These are phyloP conservation scores for Hirtodrosophila duncani DNA, from an alignment of 2,888 invertebrate species.

Conservation along the genomic window DNA sequence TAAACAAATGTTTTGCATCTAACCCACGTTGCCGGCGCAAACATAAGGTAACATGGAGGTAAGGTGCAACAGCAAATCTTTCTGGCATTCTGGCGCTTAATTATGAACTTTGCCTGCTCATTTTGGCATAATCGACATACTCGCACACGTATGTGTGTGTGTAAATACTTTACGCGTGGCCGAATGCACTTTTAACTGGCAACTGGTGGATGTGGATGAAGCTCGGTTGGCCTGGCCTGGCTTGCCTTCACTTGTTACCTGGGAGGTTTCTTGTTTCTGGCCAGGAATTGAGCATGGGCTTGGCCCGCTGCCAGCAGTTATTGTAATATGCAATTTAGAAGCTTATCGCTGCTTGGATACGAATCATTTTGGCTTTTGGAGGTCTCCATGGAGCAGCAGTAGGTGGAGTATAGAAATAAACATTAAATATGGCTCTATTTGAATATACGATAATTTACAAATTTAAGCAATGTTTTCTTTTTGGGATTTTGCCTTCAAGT, in stretches of 20 bases:
- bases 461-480: slow-evolving; percentile 5
- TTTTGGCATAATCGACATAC: slow-evolving; percentile 9
- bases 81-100: slow-evolving; percentile 67
- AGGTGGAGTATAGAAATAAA: slow-evolving; percentile 65
- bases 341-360: slow-evolving; percentile 61
- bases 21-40: slow-evolving; percentile 40
- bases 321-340: slow-evolving; percentile 65
- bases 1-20: slow-evolving; percentile 74
- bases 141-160: slow-evolving; percentile 36
- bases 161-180: slow-evolving; percentile 53
- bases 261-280: slow-evolving; percentile 28
- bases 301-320: slow-evolving; percentile 38
- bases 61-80: slow-evolving; percentile 42
- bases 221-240: too few relatives aligned
- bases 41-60: too few relatives aligned
- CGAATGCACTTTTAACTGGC: slow-evolving; percentile 51
- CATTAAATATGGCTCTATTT: slow-evolving; percentile 67
- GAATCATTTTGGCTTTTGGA: slow-evolving; percentile 49
- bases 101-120: slow-evolving; percentile 52
- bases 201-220: slow-evolving; percentile 27
- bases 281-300: slow-evolving; percentile 47
- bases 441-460: slow-evolving; percentile 54
- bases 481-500: neutral
- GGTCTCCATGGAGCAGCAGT: too few relatives aligned
- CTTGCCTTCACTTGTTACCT: slow-evolving; percentile 30